phyloP scores from a whole-genome alignment of 2,797 vertebrate genomes.

The Acanthurus leucopareius region DNA sequence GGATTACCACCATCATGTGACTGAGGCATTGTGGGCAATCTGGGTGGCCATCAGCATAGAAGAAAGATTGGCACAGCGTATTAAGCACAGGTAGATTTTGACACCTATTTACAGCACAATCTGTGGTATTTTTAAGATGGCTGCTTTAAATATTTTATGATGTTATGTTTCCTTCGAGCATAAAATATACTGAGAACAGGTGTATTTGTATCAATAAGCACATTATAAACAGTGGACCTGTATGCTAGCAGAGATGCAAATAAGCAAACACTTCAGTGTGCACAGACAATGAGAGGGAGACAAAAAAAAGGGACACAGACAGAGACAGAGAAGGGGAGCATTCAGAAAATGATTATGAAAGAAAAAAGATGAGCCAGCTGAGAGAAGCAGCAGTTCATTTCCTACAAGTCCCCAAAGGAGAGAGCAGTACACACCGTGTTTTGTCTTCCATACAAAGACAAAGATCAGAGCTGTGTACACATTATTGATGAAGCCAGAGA shows the following conservation, averaged over 20 bases:
- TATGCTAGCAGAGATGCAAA: constrained; percentile 43
- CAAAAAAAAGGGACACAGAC: constrained; percentile 24
- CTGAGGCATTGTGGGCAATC: constrained; percentile 67
- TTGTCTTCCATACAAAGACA: constrained; percentile 54
- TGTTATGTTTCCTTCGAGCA: not conserved
- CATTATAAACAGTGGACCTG: not conserved
- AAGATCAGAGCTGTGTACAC: constrained; percentile 53
- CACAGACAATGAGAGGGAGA: constrained; percentile 46
- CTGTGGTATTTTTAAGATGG: not conserved
- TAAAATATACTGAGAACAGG: not conserved
- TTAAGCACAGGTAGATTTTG: constrained; percentile 13
- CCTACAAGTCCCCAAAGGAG: constrained; percentile 60
- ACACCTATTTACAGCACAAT: constrained; percentile 16
- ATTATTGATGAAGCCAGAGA: constrained; percentile 54
- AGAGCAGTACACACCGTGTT: constrained; percentile 40
- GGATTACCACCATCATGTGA: constrained; percentile 85
- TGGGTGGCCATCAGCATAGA: constrained; percentile 63
- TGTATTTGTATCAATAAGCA: not conserved
- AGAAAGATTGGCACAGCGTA: constrained; percentile 20
- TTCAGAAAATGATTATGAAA: constrained; percentile 62
- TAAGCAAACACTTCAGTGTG: constrained; percentile 38
- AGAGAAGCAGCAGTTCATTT: constrained; percentile 64
- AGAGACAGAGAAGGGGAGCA: constrained; percentile 33
- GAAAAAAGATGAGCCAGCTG: constrained; percentile 66
- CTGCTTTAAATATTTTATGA: not conserved